These are phyloP conservation scores for Lithophane leautieri DNA, from an alignment of 2,888 invertebrate genomes.

Conservation along the genomic window DNA sequence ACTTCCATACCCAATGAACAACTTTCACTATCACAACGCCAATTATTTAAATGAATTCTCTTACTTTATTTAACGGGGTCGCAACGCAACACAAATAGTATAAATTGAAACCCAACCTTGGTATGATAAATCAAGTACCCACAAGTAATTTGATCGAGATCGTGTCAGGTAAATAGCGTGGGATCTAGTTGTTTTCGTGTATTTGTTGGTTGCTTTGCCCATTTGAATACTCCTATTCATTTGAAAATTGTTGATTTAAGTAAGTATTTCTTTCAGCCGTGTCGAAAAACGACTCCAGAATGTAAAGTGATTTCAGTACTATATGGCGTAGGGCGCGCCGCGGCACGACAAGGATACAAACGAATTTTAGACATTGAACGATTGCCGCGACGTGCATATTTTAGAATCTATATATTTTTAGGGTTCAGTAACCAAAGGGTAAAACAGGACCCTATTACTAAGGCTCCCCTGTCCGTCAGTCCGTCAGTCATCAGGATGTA, in stretches of 20 bases:
- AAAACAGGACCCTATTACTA: too few species aligned
- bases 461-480: too few species aligned
- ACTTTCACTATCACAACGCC: not conserved
- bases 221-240: not conserved
- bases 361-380: not conserved
- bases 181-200: not conserved
- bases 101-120: not conserved
- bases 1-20: not conserved
- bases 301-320: not conserved
- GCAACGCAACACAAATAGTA: too few species aligned
- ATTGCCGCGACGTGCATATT: not conserved
- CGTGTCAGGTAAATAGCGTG: not conserved
- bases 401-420: not conserved
- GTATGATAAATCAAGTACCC: not conserved
- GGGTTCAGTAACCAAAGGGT: too few species aligned
- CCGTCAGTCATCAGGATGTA: too few species aligned
- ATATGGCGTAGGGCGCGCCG: too few species aligned
- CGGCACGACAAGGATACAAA: not conserved
- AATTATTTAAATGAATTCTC: not conserved
- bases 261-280: not conserved
- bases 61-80: not conserved
- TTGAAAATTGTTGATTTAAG: not conserved
- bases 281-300: not conserved
- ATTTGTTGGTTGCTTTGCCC: not conserved
- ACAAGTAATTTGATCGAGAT: slow-evolving; percentile 3